Evolutionary conservation across 37 sponge, comb jelly and placozoan species (phyloP).

Genomic region (Chondrosia reniformis): DNA sequence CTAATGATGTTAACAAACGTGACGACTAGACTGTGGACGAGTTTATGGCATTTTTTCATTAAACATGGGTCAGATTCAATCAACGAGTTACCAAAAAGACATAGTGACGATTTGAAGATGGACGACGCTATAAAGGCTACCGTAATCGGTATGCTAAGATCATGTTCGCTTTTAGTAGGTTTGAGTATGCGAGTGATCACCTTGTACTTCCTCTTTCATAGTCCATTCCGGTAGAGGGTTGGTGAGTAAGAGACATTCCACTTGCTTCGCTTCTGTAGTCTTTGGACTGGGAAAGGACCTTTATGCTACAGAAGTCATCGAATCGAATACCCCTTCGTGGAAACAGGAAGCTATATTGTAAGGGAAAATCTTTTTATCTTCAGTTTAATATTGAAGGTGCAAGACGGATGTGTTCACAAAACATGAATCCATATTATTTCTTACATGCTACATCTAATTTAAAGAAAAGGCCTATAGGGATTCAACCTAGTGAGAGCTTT

Average conservation of each 20-base stretch:
- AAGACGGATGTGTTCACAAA: neutral
- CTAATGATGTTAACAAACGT: no score
- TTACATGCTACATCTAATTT: no score
- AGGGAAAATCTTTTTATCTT: constrained; percentile 5
- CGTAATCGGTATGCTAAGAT: neutral
- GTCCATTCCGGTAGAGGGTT: constrained; percentile 10
- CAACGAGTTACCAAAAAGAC: no score
- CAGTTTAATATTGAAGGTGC: neutral
- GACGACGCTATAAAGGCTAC: neutral
- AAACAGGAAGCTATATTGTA: constrained; percentile 78
- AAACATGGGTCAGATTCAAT: no score
- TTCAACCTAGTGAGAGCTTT: no score
- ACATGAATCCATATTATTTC: neutral
- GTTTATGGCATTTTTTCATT: no score
- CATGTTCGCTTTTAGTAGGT: no score
- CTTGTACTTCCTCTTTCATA: neutral
- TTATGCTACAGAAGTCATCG: constrained; percentile 61
- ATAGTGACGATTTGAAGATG: neutral
- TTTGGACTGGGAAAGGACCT: constrained; percentile 75
- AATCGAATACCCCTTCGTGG: constrained; percentile 69
- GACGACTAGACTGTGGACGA: no score
- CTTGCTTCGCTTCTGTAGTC: constrained; percentile 71
- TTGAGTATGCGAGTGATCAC: no score
- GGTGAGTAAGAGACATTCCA: constrained; percentile 3
- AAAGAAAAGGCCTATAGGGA: no score